phyloP scores from a whole-genome alignment of 2,113 vertebrate genomes.

The Oryzias curvinotus region DNA sequence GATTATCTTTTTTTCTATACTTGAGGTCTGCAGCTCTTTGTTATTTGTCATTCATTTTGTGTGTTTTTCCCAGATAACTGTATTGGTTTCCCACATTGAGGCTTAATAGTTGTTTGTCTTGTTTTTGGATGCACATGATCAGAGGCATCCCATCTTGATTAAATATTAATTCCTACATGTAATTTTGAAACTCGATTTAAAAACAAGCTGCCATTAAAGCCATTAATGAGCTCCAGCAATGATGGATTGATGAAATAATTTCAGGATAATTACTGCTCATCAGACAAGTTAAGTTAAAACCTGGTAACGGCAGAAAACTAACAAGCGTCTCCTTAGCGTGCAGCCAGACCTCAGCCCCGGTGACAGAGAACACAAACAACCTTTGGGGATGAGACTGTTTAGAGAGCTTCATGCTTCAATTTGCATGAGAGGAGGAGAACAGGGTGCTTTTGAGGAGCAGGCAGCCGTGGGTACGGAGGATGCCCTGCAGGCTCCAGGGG shows the following conservation, averaged over 20 bases:
- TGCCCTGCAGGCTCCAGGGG: neutral
- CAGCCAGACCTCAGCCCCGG: constrained; percentile 20
- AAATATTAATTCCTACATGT: constrained; percentile 6
- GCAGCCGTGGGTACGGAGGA: neutral
- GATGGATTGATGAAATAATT: constrained; percentile 39
- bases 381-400: constrained; percentile 19
- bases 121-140: constrained; percentile 12
- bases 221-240: constrained; percentile 13
- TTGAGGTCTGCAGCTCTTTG: neutral
- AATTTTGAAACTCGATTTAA: constrained; percentile 24
- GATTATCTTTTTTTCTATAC: neutral
- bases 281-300: constrained; percentile 29
- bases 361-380: constrained; percentile 44
- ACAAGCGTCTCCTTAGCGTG: constrained; percentile 43
- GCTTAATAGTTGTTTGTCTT: neutral
- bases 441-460: constrained; percentile 8
- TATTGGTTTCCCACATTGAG: neutral
- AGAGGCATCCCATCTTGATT: constrained; percentile 13
- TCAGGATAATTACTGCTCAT: constrained; percentile 39
- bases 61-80: neutral
- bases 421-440: constrained; percentile 14
- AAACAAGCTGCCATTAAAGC: constrained; percentile 23
- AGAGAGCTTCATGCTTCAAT: constrained; percentile 15
- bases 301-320: constrained; percentile 22
- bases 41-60: neutral